Evolutionary conservation across 2,888 invertebrate species (phyloP).

Genomic region (Alviniconcha strummeri): DNA sequence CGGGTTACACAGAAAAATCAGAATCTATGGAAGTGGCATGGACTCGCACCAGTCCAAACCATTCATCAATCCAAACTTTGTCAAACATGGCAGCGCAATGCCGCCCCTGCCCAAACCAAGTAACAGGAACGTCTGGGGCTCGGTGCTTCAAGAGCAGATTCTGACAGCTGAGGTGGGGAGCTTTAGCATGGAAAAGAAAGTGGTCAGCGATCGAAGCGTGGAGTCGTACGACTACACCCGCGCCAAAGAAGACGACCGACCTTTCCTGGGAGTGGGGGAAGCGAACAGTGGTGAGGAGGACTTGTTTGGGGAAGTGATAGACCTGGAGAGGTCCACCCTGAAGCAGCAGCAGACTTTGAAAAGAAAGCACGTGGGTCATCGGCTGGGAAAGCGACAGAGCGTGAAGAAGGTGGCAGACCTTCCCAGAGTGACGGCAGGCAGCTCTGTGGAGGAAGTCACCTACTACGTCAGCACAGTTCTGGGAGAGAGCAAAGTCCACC

Average conservation of each 20-base stretch:
- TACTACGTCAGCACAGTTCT: constrained; percentile 49
- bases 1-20: constrained; percentile 9
- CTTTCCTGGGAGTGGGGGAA: constrained; percentile 31
- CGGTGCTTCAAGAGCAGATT: constrained; percentile 84
- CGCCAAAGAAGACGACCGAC: constrained; percentile 50
- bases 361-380: constrained; percentile 41
- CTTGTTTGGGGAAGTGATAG: constrained; percentile 47
- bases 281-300: constrained; percentile 39
- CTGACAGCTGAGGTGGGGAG: constrained; percentile 85
- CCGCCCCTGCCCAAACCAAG: constrained; percentile 56
- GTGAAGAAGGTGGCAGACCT: constrained; percentile 42
- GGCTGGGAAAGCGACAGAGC: constrained; percentile 35
- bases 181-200: constrained; percentile 80
- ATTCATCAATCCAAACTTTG: constrained; percentile 40
- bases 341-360: constrained; percentile 37
- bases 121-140: constrained; percentile 87
- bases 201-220: constrained; percentile 73
- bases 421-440: constrained; percentile 43
- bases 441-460: constrained; percentile 44
- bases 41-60: constrained; percentile 38
- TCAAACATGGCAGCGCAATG: constrained; percentile 20
- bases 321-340: constrained; percentile 38
- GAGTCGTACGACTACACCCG: constrained; percentile 61
- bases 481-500: constrained; percentile 54
- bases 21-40: background rate